Evolutionary conservation across 2,888 invertebrate species (phyloP).

Genomic region (Monochamus alternatus): DNA sequence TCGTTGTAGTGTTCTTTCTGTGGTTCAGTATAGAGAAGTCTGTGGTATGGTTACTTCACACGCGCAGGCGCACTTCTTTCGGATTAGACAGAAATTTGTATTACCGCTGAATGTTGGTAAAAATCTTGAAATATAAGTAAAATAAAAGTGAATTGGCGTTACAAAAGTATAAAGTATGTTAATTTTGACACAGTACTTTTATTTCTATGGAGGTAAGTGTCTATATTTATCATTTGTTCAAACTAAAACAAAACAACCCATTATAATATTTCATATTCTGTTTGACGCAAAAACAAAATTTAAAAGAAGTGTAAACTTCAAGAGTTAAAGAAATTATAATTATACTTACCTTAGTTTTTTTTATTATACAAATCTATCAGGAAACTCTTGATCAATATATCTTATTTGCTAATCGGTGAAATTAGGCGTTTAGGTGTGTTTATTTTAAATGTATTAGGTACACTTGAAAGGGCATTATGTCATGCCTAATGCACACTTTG

Average conservation of each 20-base stretch:
- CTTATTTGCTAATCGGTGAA: neutral
- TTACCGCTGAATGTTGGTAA: no score
- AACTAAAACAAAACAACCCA: neutral
- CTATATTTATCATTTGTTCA: neutral
- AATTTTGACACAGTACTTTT: slow-evolving; percentile 5
- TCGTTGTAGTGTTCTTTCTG: no score
- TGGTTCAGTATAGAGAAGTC: no score
- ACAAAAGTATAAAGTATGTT: slow-evolving; percentile 1
- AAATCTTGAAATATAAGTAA: slow-evolving; percentile 7
- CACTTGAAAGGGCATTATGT: slow-evolving; percentile 31
- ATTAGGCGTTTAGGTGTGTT: neutral
- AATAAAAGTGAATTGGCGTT: slow-evolving; percentile 11
- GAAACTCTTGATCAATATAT: neutral
- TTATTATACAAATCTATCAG: neutral
- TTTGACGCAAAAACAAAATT: no score
- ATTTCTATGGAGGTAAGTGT: slow-evolving; percentile 20
- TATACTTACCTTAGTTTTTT: neutral
- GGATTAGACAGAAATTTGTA: no score
- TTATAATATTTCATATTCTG: no score
- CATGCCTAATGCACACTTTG: slow-evolving; percentile 26
- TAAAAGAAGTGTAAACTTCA: no score
- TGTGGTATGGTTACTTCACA: no score
- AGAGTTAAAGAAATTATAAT: no score
- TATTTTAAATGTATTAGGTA: slow-evolving; percentile 23
- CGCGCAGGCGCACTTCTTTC: no score